Evolutionary conservation across 2,888 invertebrate species (phyloP), one percentile per base, ranked within the genome.

Genomic region (Erebia palarica): DNA sequence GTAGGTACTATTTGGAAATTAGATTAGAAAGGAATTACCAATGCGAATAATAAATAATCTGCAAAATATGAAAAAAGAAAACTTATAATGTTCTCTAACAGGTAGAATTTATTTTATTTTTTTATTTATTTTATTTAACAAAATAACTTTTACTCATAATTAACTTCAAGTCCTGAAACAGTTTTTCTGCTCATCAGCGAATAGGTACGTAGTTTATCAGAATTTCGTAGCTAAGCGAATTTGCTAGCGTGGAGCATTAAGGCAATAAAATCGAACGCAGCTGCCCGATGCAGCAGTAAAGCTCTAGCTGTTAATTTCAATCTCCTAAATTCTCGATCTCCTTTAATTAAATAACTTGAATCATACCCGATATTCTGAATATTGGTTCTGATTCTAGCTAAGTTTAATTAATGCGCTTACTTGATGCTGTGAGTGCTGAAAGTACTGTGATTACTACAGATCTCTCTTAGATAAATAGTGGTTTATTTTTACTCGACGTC

Each of bases 301-400:
- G 65, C 65, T 59, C 65, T 55, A 27, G 13, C 65, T 51, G 64
- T 69, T 69, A 65, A 65, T 69, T 65, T 51, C 36, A 70, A 70
- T 55, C 61, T 70, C 60, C 61, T 66, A 66, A 70, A 63, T 70
- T 70, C 66, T 66, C 61, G 66, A 70, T 66, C 65, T 70, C n/a
- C 70, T 70, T 67, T 70, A 66, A 70, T 70, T 66, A 65, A 70
- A 70, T 70, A 67, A 67, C 59, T 66, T 65, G 55, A 42, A 66
- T 66, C 61, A 18, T 63, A 70, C 57, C 70, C 66, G 70, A 70
- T 70, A 66, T 55, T 70, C 66, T 36, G 57, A 70, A 63, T 66
- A 66, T 70, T 66, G 55, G 47, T 63, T 21, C 61, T 58, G 58
- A 16, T 36, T 36, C 36, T 36, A 36, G 7, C 42, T 47, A 67